Conservation (phyloP, 2,888 invertebrate species). For the Sisyra terminalis region DNA sequence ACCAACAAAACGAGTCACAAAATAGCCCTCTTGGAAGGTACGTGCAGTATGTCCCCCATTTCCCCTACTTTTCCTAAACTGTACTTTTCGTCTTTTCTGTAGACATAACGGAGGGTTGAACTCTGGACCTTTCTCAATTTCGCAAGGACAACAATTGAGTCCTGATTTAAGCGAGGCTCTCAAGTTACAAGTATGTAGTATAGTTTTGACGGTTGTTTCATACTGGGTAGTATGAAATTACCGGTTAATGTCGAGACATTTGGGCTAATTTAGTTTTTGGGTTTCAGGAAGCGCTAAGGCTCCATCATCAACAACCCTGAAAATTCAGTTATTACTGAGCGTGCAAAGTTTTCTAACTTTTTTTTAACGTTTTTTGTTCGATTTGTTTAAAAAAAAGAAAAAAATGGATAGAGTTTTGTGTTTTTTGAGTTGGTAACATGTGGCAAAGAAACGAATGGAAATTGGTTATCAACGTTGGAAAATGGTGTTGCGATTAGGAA, state of each 20-base stretch:
- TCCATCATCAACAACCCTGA: slow-evolving; percentile 45
- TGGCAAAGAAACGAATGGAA: neutral
- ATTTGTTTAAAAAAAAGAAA: neutral
- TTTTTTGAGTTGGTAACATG: neutral
- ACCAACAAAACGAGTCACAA: slow-evolving; percentile 20
- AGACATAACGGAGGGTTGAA: slow-evolving; percentile 12
- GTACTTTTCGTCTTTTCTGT: neutral
- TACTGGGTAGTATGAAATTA: neutral
- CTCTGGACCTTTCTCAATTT: slow-evolving; percentile 6
- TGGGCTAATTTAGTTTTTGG: neutral
- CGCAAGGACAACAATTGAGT: slow-evolving; percentile 33
- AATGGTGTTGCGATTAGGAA: too few species aligned
- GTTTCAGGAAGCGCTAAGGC: slow-evolving; percentile 57
- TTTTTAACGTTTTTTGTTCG: neutral
- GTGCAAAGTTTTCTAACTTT: slow-evolving; percentile 17
- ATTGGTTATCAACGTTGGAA: neutral
- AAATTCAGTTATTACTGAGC: slow-evolving; percentile 67
- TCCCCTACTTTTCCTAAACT: neutral
- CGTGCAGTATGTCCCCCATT: neutral
- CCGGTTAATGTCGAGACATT: too few species aligned
- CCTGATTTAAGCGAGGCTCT: slow-evolving; percentile 57
- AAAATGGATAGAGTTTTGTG: neutral
- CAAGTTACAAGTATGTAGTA: slow-evolving; percentile 28
- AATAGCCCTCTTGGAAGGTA: slow-evolving; percentile 7
- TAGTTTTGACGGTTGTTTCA: neutral